Percentiles rank a stretch among this genome's conserved stretches.
Conservation (phyloP, 2,113 vertebrate species). For the Pollimyrus isidori region DNA sequence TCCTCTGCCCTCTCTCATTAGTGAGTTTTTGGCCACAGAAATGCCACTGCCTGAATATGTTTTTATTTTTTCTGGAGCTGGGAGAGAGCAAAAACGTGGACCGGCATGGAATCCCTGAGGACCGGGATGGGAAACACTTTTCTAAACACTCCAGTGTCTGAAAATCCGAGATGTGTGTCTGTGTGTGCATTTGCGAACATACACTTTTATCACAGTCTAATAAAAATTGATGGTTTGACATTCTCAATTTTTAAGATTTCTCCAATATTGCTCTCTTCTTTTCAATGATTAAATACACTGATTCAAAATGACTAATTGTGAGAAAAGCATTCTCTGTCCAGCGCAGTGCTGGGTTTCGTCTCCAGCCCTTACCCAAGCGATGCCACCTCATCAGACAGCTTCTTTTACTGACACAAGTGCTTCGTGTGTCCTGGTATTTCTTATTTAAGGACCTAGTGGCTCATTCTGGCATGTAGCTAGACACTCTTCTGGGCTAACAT, state of each 20-base stretch:
- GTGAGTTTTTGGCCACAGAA: background rate
- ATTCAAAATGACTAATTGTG: background rate
- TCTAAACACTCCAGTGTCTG: background rate
- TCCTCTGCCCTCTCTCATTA: background rate
- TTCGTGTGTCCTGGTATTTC: background rate
- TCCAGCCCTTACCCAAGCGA: background rate
- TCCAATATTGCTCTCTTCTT: background rate
- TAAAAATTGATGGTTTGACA: background rate
- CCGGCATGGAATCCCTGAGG: background rate
- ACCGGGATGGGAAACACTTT: background rate
- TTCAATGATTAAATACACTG: background rate
- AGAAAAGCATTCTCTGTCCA: background rate
- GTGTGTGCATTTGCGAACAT: background rate
- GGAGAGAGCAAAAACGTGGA: background rate
- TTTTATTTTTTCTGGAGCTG: background rate
- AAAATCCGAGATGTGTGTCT: background rate
- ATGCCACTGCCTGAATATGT: background rate
- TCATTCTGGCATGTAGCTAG: background rate
- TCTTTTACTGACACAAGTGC: background rate
- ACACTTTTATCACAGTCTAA: background rate
- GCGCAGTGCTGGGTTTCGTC: background rate
- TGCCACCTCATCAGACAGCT: background rate
- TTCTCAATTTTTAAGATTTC: background rate
- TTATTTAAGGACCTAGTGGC: background rate
- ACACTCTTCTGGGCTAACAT: background rate